These are phyloP conservation scores for Hydriomena furcata DNA, from an alignment of 2,888 invertebrate genomes.

Conservation along the genomic window DNA sequence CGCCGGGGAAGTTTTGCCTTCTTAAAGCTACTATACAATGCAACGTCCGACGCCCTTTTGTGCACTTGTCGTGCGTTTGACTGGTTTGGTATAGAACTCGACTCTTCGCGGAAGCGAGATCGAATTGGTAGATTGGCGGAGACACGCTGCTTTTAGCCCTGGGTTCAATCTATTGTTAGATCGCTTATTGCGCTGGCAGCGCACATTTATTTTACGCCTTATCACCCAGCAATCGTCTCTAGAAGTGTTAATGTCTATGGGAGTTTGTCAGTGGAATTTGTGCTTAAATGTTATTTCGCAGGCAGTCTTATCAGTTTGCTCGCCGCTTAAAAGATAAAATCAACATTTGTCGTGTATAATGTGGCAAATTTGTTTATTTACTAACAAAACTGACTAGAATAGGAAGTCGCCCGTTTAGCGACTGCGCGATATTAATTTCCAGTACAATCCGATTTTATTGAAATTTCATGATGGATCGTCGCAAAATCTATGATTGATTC, in stretches of 20 bases:
- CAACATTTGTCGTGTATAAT: slow-evolving; percentile 34
- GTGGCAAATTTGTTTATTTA: slow-evolving; percentile 28
- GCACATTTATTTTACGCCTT: slow-evolving; percentile 43
- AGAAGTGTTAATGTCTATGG: slow-evolving; percentile 25
- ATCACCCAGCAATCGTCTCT: slow-evolving; percentile 31
- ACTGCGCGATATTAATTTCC: slow-evolving; percentile 27
- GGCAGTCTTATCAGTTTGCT: slow-evolving; percentile 9
- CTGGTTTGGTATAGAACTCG: slow-evolving; percentile 59
- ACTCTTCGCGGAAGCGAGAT: slow-evolving; percentile 71
- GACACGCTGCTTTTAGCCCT: slow-evolving; percentile 53
- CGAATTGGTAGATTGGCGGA: slow-evolving; percentile 56
- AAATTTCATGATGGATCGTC: slow-evolving; percentile 81
- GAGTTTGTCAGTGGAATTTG: slow-evolving; percentile 19
- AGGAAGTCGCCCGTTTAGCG: slow-evolving; percentile 36
- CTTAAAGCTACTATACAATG: slow-evolving; percentile 61
- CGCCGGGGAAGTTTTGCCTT: slow-evolving; percentile 50
- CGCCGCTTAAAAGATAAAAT: slow-evolving; percentile 8
- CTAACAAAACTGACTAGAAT: slow-evolving; percentile 33
- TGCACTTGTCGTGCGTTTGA: slow-evolving; percentile 69
- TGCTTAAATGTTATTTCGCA: slow-evolving; percentile 22
- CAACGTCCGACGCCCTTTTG: slow-evolving; percentile 62
- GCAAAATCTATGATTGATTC: slow-evolving; percentile 82
- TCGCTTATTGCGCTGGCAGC: slow-evolving; percentile 60
- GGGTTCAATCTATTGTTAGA: slow-evolving; percentile 66
- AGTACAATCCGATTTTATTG: slow-evolving; percentile 54